These are phyloP conservation scores for Neopelma chrysocephalum DNA, from an alignment of 2,797 vertebrate genomes.

Conservation along the genomic window DNA sequence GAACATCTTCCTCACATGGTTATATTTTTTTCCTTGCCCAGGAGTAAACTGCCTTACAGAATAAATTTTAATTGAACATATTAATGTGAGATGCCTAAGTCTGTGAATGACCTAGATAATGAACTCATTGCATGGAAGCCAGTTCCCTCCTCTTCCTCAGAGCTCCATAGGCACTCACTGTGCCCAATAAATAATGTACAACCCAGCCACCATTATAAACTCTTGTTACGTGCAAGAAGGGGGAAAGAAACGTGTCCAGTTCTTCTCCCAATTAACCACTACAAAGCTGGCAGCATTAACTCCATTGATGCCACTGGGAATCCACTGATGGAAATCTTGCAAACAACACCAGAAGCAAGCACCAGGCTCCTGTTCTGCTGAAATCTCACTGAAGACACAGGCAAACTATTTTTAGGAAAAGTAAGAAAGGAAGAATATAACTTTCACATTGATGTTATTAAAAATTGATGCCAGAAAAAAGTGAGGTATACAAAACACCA, in stretches of 20 bases:
- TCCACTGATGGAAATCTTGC: background rate
- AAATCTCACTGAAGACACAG: background rate
- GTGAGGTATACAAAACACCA: background rate
- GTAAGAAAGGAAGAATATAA: background rate
- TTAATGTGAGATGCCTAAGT: background rate
- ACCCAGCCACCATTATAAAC: constrained; percentile 6
- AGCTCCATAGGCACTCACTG: background rate
- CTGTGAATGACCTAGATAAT: constrained; percentile 39
- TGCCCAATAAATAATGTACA: constrained; percentile 48
- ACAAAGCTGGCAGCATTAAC: background rate
- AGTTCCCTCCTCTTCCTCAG: background rate
- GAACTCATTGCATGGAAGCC: background rate
- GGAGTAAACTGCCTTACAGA: constrained; percentile 5
- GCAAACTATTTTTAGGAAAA: background rate
- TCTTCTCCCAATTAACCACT: background rate
- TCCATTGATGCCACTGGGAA: background rate
- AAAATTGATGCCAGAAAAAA: background rate
- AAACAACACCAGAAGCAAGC: background rate
- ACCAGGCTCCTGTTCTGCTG: background rate
- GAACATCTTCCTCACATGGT: background rate
- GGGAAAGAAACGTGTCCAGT: background rate
- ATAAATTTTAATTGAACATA: constrained; percentile 46
- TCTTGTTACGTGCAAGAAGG: background rate
- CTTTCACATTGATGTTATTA: background rate
- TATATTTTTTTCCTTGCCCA: background rate